A percentile compares a stretch with the other conserved stretches of the same genome.
phyloP scores from a whole-genome alignment of 2,113 vertebrate genomes.

The Cryptotis parvus region DNA sequence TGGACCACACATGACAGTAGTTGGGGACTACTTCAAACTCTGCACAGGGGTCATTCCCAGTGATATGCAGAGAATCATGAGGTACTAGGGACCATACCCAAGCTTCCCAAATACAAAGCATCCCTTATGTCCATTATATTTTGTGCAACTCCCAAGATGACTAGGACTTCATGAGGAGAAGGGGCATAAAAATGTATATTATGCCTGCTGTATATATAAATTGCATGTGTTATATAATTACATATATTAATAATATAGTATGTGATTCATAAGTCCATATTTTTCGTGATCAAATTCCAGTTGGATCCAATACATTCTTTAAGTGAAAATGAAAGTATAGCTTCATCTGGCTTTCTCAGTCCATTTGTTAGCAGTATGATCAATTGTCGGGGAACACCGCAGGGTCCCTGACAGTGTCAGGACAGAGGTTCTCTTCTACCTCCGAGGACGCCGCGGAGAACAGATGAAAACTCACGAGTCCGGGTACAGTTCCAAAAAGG shows the following conservation, averaged over 20 bases:
- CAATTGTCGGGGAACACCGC: too few species aligned
- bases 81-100: too few species aligned
- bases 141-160: neutral
- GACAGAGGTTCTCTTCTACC: too few species aligned
- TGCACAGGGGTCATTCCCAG: too few species aligned
- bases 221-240: neutral
- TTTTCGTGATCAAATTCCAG: neutral
- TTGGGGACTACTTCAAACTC: too few species aligned
- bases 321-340: neutral
- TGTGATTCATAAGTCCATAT: slow-evolving; percentile 16
- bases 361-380: neutral
- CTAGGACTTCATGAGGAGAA: neutral
- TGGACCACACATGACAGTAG: too few species aligned
- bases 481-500: too few species aligned
- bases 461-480: too few species aligned
- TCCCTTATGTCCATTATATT: neutral
- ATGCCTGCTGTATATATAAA: slow-evolving; percentile 11
- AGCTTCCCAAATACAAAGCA: too few species aligned
- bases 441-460: too few species aligned
- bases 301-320: neutral
- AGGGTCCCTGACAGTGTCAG: too few species aligned
- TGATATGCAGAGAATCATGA: too few species aligned
- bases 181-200: neutral
- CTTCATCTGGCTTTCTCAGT: neutral
- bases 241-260: neutral